Percentiles rank a stretch among this genome's conserved stretches.
These are phyloP conservation scores for Zosterops japonicus DNA, from an alignment of 2,113 vertebrate genomes.

Conservation along the genomic window DNA sequence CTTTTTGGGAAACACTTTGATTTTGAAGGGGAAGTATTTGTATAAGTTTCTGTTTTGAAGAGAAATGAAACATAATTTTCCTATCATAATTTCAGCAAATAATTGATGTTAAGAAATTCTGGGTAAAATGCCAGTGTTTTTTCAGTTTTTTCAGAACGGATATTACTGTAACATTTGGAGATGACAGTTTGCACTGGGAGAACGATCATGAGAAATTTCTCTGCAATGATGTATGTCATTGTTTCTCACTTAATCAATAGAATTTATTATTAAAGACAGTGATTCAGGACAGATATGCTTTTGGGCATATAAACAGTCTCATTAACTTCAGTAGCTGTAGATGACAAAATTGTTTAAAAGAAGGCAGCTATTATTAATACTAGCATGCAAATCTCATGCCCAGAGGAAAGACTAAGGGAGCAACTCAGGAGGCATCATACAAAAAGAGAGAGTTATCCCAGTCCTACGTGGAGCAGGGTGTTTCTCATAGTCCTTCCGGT, in stretches of 20 bases:
- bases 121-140: background rate
- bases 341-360: background rate
- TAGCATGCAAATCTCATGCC: background rate
- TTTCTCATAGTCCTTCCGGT: background rate
- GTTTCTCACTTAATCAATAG: conserved; percentile 14
- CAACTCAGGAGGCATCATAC: background rate
- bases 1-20: background rate
- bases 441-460: background rate
- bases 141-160: background rate
- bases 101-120: background rate
- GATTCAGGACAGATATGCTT: background rate
- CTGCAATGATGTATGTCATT: background rate
- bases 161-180: background rate
- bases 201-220: background rate
- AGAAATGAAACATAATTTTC: background rate
- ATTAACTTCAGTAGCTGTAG: background rate
- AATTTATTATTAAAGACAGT: conserved; percentile 8
- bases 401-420: background rate
- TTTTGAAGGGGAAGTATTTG: background rate
- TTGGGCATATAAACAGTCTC: background rate
- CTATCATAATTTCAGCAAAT: background rate
- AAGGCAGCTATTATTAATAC: background rate
- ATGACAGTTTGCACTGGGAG: background rate
- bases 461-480: rapidly evolving
- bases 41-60: background rate